Base-by-base conservation (phyloP, 2,113 vertebrate genomes). In the Archocentrus centrarchus region DNA sequence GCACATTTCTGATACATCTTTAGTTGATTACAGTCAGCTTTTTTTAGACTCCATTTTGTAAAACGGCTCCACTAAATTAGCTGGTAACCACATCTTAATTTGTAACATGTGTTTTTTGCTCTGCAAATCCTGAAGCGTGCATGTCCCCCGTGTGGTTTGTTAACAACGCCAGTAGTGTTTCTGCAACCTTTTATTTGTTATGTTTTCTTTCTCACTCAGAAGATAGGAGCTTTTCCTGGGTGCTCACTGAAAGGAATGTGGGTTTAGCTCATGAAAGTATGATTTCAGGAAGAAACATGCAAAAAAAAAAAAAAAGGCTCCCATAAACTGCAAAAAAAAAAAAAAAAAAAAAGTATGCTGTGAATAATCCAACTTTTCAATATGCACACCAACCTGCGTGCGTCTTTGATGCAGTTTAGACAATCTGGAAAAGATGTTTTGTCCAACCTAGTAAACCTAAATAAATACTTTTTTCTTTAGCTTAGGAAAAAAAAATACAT, bases 61-160 rank as follows among this genome's bases (percentile, higher is more conserved):
- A 84, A 89, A 88, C 17, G 18, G 80, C 86, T 64, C 59, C 73
- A 9, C 80, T 92, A 92, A 94, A 93, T 94, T 86, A 92, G 91
- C 93, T 88, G 91, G 81, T 83, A 88, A 92, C 92, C 93, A 57
- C 93, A 92, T 86, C 58, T 90, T 92, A 93, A 94, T 92, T 81
- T 68, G 59, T 11, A 87, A 79, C 93, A 94, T 82, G 80, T 93
- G 92, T 77, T 73, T 77, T 73, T 53, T 11, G 58, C 15, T 13
- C 80, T 80, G 7, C 64, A 59, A 80, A 80, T 82, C 53, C 70
- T 22, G 50, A 32, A 73, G 75, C 59, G 4, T 47, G 77, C 79
- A 3, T 78, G 68, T 78, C 79, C 18, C 59, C 80, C 5, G 68
- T 79, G 68, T 37, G n/a, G 77, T 63, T 62, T 86, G 57, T 86